Base-by-base conservation (phyloP, 2,888 invertebrate genomes). In the Drosophila kuntzei region DNA sequence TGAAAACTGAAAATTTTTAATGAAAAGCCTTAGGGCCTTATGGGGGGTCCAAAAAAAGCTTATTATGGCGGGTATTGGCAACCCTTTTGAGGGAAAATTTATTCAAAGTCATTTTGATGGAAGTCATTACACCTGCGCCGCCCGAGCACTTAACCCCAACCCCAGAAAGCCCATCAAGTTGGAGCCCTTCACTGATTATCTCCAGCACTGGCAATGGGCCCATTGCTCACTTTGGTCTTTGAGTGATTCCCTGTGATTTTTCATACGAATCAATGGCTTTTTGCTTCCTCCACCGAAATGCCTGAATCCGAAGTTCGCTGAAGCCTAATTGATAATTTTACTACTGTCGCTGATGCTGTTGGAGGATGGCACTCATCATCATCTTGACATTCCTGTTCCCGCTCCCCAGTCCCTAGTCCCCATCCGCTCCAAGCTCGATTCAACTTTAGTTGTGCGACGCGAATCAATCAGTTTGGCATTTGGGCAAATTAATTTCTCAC, bases 191-290 rank as follows among this genome's bases (percentile, higher is more conserved):
- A 37, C 68, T 75, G 71, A 76, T 83, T 81, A 66, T 79, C 74
- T 70, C 16, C 36, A 32, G 16, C 34, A 32, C 37, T 46, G 29
- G 25, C 39, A 20, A 4, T 41, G 16, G 16, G 47, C 59, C 44
- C 62, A 68, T 63, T 67, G 74, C 34, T 44, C 64, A 65, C 58
- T 76, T 70, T 55, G 47, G 69, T 39, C 47, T 59, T 64, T 86
- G 78, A 87, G 70, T 77, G 76, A 87, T 87, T 83, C 50, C 27
- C 76, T 37, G 79, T 76, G 87, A 88, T 88, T 87, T 88, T 80
- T 87, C 78, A 77, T 77, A 77, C 61, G 75, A 76, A 80, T 85
- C 77, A 85, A 73, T 77, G 70, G 58, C 59, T 62, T 14, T 16
- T 18, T 34, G 55, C 44, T 41, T 27, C 36, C 60, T 34, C 12